These are phyloP conservation scores for Acleris cristana DNA, from an alignment of 2,888 invertebrate genomes.

Conservation along the genomic window DNA sequence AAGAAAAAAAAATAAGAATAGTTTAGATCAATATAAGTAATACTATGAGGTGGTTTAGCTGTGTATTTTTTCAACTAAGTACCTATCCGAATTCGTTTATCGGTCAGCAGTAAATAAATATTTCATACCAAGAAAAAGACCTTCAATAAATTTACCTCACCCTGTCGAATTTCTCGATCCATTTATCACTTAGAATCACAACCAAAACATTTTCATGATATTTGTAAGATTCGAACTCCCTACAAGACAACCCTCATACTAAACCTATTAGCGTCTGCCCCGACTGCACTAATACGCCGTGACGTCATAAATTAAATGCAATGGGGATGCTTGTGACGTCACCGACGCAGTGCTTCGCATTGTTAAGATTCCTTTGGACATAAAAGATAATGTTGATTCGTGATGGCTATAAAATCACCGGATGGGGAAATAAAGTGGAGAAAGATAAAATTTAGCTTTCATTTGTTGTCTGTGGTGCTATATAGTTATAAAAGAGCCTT, in stretches of 20 bases:
- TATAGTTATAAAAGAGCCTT: background rate
- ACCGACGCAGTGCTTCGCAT: background rate
- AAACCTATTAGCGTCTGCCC: conserved; percentile 39
- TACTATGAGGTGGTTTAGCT: too few species aligned
- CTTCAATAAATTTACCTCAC: too few species aligned
- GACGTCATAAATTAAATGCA: conserved; percentile 41
- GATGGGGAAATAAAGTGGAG: background rate
- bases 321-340: conserved; percentile 26
- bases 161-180: too few species aligned
- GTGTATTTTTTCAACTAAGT: too few species aligned
- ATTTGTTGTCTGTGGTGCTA: background rate
- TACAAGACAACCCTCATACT: conserved; percentile 13
- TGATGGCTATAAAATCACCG: conserved; percentile 6
- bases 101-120: background rate
- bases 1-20: too few species aligned
- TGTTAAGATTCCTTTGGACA: conserved; percentile 5
- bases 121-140: too few species aligned
- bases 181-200: background rate
- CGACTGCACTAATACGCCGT: conserved; percentile 54
- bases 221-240: background rate
- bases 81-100: too few species aligned
- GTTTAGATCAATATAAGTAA: too few species aligned
- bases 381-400: conserved; percentile 14
- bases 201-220: background rate
- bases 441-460: background rate